Conservation (phyloP, 2,113 vertebrate genomes). For the Ibidorhyncha struthersii region DNA sequence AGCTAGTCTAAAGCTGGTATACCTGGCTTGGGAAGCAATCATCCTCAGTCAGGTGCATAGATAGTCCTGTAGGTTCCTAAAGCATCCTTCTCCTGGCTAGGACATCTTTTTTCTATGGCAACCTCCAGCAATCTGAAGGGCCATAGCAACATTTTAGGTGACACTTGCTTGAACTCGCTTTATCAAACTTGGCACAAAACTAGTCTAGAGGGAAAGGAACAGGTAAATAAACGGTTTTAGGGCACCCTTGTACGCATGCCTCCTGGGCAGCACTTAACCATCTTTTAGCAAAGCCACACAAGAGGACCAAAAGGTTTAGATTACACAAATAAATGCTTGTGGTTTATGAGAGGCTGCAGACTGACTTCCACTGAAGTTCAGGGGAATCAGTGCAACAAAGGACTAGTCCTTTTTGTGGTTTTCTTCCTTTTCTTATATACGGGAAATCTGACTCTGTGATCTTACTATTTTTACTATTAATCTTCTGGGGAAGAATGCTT, state of each 20-base stretch:
- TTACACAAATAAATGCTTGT: background rate
- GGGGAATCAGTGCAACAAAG: background rate
- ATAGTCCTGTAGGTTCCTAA: background rate
- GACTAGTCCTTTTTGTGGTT: background rate
- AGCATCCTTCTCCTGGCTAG: background rate
- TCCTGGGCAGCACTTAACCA: background rate
- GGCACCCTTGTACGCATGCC: background rate
- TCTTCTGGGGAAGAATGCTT: background rate
- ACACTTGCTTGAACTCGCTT: rapidly evolving
- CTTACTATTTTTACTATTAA: background rate
- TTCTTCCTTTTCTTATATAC: background rate
- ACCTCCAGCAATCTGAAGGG: background rate
- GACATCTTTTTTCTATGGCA: background rate
- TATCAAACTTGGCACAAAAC: background rate
- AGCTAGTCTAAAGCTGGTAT: background rate
- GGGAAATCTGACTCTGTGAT: background rate
- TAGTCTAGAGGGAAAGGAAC: background rate
- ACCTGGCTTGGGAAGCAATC: background rate
- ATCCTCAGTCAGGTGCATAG: background rate
- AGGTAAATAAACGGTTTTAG: background rate
- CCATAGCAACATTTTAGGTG: background rate
- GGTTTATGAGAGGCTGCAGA: background rate
- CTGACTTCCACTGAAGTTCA: background rate
- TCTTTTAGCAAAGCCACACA: background rate
- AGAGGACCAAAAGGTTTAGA: background rate